Conservation (phyloP, 2,797 vertebrate species). For the Lindbergichthys nudifrons region DNA sequence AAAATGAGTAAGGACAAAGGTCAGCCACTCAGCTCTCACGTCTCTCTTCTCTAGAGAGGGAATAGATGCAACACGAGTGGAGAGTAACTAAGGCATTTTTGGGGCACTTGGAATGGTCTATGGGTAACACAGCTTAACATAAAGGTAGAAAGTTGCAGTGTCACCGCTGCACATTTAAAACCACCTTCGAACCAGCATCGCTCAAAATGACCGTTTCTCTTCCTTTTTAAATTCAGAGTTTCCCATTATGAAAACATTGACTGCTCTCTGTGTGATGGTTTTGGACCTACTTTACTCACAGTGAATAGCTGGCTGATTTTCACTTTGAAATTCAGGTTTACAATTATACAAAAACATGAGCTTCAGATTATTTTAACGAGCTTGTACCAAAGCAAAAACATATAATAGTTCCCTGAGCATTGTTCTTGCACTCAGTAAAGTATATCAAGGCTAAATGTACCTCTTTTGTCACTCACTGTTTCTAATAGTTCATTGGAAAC, state of each 20-base stretch:
- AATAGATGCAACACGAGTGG: constrained; percentile 44
- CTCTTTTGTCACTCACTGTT: constrained; percentile 1
- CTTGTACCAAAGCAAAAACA: constrained; percentile 33
- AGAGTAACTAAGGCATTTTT: constrained; percentile 43
- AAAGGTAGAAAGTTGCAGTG: background rate
- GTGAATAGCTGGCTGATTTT: constrained; percentile 17
- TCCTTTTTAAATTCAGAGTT: constrained; percentile 22
- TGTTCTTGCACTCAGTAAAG: constrained; percentile 10
- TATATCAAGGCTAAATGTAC: background rate
- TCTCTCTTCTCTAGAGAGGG: constrained; percentile 67
- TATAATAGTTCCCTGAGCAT: constrained; percentile 16
- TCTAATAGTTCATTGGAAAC: background rate
- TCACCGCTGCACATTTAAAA: constrained; percentile 2
- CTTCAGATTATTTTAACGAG: constrained; percentile 21
- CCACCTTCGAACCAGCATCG: constrained; percentile 9
- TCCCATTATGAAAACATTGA: constrained; percentile 32
- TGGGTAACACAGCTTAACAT: constrained; percentile 29
- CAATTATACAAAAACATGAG: constrained; percentile 17
- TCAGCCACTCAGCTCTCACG: constrained; percentile 68
- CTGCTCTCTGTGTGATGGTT: constrained; percentile 23
- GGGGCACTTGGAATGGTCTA: constrained; percentile 11
- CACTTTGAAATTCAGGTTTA: constrained; percentile 36
- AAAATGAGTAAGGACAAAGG: constrained; percentile 80
- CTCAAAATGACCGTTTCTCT: constrained; percentile 12
- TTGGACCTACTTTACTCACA: constrained; percentile 38